Evolutionary conservation across 2,888 invertebrate species (phyloP), one percentile per base, ranked within the genome.

Genomic region (Pterobdella sp.): DNA sequence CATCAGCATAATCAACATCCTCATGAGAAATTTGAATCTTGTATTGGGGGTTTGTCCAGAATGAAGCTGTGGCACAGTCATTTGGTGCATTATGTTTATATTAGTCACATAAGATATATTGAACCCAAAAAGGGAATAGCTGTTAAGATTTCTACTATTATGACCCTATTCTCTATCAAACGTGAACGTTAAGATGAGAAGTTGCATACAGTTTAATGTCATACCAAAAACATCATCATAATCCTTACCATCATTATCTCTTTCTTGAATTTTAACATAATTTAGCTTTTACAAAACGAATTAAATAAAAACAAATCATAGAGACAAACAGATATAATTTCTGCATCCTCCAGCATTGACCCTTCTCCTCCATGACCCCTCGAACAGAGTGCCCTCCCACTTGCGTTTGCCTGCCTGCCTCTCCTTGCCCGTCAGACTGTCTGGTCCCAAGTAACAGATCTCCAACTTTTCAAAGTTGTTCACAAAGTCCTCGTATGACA

Each of bases 261-360:
- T 3, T n/a, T n/a, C n/a, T n/a, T n/a, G n/a, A n/a, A n/a, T n/a
- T n/a, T n/a, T 3, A 10, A 31, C 10, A 60, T 7, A 64, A 31
- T 32, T 32, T 2, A 3, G n/a, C 49, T 52, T 49, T 2, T 31
- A 29, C 7, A 42, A 7, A 26, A 26, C 3, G n/a, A 3, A 68
- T n/a, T 26, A 34, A 2, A 56, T 22, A 10, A 29, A 29, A 29
- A 63, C 63, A 10, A 7, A 7, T 26, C 63, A 3, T 42, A 31
- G 18, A 14, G 26, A 68, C 76, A 77, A 73, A 89, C 89, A 87
- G 78, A 89, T 83, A 79, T 86, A 92, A 84, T 95, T 95, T 80
- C 94, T 88, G 84, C 95, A 95, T 1, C 95, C 95, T 52, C 95
- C 97, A 10, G 97, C 96, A 0, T 94, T 94, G 1, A 92, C 92